These are phyloP conservation scores for Clistopyga incitator DNA, from an alignment of 2,888 invertebrate species.

Conservation along the genomic window DNA sequence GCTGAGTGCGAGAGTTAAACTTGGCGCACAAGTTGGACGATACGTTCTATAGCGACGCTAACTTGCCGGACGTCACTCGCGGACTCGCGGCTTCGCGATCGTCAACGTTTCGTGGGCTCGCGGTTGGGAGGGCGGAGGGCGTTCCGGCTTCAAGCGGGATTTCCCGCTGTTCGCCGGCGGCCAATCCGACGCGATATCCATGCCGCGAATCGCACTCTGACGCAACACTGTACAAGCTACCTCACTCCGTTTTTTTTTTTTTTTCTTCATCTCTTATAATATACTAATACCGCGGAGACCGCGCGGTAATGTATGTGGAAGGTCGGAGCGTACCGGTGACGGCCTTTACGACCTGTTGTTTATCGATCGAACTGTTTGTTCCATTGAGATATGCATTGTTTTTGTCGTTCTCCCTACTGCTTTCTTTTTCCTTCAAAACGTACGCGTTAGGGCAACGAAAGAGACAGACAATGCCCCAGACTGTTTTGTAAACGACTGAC, in stretches of 20 bases:
- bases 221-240: constrained; percentile 55
- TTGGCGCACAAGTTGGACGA: constrained; percentile 49
- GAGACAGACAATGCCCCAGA: neutral
- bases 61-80: constrained; percentile 41
- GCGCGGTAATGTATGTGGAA: constrained; percentile 40
- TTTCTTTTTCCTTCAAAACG: neutral
- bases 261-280: constrained; percentile 6
- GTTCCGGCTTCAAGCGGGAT: constrained; percentile 70
- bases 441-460: neutral
- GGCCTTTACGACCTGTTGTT: constrained; percentile 6
- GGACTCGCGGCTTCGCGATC: constrained; percentile 58
- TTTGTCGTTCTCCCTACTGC: neutral
- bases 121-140: constrained; percentile 47
- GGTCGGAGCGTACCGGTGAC: constrained; percentile 11
- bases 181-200: constrained; percentile 72
- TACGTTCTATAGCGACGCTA: constrained; percentile 45
- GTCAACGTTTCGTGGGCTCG: constrained; percentile 60
- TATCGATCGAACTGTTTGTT: neutral
- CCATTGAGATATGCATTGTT: constrained; percentile 2
- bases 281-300: constrained; percentile 7
- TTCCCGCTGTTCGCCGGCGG: constrained; percentile 76
- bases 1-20: constrained; percentile 30
- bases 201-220: constrained; percentile 50
- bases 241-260: constrained; percentile 30
- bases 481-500: constrained; percentile 24